Conservation (phyloP, 2,888 invertebrate genomes). For the Lasioglossum zephyrum region DNA sequence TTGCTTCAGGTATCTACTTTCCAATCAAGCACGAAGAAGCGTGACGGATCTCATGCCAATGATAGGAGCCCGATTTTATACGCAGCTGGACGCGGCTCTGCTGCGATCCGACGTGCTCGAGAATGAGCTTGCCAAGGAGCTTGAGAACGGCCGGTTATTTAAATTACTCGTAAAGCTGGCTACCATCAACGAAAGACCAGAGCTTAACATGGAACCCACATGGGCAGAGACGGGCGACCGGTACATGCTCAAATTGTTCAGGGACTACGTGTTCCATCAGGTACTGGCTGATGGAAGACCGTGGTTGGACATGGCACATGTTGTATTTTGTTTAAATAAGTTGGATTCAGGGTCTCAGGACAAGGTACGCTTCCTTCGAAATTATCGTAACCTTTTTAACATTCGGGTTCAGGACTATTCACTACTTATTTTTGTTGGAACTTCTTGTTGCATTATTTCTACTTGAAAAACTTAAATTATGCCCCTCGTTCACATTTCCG, state of each 20-base stretch:
- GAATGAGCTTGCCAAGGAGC: conserved; percentile 95
- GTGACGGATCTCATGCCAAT: conserved; percentile 99
- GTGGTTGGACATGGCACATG: conserved; percentile 98
- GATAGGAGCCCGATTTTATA: conserved; percentile 99
- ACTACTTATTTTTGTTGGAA: too few species aligned
- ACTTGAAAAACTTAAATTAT: too few species aligned
- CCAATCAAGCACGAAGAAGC: conserved; percentile 89
- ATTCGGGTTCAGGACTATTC: too few species aligned
- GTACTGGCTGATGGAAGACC: conserved; percentile 96
- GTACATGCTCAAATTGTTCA: conserved; percentile 98
- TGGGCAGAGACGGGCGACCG: conserved; percentile 99
- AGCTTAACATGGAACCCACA: conserved; percentile 96
- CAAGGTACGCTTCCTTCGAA: conserved; percentile 86
- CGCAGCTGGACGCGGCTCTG: conserved; percentile 96
- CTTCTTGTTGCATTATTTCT: too few species aligned
- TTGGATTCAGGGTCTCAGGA: conserved; percentile 92
- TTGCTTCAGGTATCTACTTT: conserved; percentile 89
- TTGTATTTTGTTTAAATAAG: conserved; percentile 97
- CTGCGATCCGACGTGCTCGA: conserved; percentile 95
- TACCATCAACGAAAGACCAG: conserved; percentile 97
- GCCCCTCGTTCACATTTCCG: too few species aligned
- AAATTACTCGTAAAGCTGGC: conserved; percentile 96
- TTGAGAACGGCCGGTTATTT: conserved; percentile 97
- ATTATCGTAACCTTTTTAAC: background rate
- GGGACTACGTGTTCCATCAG: conserved; percentile 99